phyloP scores from a whole-genome alignment of 2,797 vertebrate genomes.

The Xerus rutilus region DNA sequence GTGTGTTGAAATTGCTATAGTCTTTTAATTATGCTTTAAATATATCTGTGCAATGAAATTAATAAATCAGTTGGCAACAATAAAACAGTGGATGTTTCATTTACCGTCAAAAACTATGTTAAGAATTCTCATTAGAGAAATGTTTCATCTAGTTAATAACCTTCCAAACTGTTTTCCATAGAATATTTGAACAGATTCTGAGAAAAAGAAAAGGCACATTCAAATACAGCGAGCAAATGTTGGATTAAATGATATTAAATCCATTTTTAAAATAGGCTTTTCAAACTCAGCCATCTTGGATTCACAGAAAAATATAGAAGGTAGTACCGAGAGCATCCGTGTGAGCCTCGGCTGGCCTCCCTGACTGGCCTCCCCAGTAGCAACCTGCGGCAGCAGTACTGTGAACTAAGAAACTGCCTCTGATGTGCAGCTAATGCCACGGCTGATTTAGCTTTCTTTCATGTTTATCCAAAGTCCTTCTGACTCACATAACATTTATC shows the following conservation, averaged over 20 bases:
- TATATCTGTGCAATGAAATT: background rate
- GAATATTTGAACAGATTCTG: background rate
- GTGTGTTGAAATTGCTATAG: background rate
- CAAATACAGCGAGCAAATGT: background rate
- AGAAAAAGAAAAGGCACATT: background rate
- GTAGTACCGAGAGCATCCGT: no score
- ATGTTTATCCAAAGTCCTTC: background rate
- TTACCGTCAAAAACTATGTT: background rate
- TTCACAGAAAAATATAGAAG: background rate
- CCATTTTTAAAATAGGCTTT: background rate
- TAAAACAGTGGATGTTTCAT: background rate
- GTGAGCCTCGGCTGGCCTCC: no score
- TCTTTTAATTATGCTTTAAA: background rate
- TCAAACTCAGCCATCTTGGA: background rate
- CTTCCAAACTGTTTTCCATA: background rate
- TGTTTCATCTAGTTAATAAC: background rate
- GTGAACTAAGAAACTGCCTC: no score
- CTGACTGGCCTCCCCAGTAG: rapidly evolving
- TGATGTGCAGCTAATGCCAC: rapidly evolving
- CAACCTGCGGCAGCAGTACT: no score
- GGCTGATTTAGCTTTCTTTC: no score
- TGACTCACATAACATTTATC: rapidly evolving
- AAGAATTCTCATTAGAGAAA: background rate
- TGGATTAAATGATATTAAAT: background rate
- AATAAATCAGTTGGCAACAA: background rate